These are phyloP conservation scores for Tolmerus cingulatus DNA, from an alignment of 2,888 invertebrate species.

Conservation along the genomic window DNA sequence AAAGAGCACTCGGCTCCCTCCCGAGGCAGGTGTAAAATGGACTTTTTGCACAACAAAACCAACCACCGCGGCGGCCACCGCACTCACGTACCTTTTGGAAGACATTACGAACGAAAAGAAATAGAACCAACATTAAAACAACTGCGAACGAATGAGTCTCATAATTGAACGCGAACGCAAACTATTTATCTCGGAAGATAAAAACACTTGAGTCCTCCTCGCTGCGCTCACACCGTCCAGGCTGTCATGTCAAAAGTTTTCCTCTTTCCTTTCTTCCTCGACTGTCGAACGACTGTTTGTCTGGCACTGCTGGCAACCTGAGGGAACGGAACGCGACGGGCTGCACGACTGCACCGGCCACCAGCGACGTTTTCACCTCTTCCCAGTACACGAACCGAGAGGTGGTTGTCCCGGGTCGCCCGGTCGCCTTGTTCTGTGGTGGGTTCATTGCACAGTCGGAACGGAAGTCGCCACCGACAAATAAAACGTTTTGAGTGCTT, in stretches of 20 bases:
- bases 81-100: constrained; percentile 42
- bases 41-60: constrained; percentile 21
- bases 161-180: constrained; percentile 37
- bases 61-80: background rate
- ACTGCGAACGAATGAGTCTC: constrained; percentile 10
- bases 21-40: constrained; percentile 21
- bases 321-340: background rate
- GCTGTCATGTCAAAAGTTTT: constrained; percentile 31
- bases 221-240: constrained; percentile 19
- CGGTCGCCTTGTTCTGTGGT: background rate
- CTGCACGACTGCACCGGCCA: background rate
- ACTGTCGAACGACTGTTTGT: background rate
- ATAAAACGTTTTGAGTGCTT: too few species aligned
- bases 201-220: constrained; percentile 23
- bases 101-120: constrained; percentile 43
- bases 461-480: too few species aligned
- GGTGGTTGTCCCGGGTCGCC: background rate
- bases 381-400: background rate
- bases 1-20: constrained; percentile 1
- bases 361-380: background rate
- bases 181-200: constrained; percentile 36
- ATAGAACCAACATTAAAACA: constrained; percentile 29
- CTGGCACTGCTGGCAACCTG: background rate
- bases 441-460: background rate
- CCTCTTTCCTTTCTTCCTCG: background rate